phyloP scores from a whole-genome alignment of 2,888 invertebrate species.

The Holacanthella duospinosa region DNA sequence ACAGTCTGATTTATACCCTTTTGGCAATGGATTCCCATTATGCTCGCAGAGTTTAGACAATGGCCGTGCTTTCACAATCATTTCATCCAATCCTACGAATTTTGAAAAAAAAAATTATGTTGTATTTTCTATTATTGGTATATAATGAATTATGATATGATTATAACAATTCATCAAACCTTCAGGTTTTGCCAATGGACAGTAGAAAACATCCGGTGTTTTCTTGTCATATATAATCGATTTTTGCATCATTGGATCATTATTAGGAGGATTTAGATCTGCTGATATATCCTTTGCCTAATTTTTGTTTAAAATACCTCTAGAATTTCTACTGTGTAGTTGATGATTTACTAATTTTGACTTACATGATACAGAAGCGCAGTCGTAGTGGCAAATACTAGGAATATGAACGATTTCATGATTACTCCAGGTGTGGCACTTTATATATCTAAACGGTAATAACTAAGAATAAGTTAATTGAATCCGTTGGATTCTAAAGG shows the following conservation, averaged over 20 bases:
- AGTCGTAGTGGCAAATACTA: background rate
- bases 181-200: slow-evolving; percentile 64
- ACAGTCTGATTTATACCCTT: slow-evolving; percentile 65
- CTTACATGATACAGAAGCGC: background rate
- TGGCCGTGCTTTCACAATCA: slow-evolving; percentile 47
- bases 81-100: slow-evolving; percentile 28
- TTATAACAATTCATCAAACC: no score
- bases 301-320: background rate
- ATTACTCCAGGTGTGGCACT: no score
- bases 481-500: no score
- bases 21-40: slow-evolving; percentile 54
- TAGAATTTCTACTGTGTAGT: background rate
- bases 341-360: background rate
- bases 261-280: no score
- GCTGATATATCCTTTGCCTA: background rate
- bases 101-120: background rate
- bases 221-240: slow-evolving; percentile 68
- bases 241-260: slow-evolving; percentile 58
- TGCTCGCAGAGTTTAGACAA: slow-evolving; percentile 62
- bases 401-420: background rate
- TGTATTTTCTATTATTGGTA: background rate
- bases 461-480: no score
- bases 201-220: slow-evolving; percentile 68
- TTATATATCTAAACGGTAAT: no score
- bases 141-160: slow-evolving; percentile 5